phyloP scores from a whole-genome alignment of 2,888 invertebrate species.

The Ophioninae sp. region DNA sequence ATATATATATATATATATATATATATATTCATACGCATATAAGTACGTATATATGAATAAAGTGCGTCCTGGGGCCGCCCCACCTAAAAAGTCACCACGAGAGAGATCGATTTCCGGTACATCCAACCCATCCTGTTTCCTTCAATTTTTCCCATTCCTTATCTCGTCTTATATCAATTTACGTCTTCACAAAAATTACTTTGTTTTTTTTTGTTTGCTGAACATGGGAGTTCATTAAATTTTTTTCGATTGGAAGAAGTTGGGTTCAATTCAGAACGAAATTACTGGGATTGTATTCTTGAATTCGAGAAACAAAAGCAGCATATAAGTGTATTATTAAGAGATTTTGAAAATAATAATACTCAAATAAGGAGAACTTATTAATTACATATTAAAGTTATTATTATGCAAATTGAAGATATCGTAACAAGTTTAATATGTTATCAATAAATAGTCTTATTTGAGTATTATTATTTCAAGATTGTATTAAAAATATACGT shows the following conservation, averaged over 20 bases:
- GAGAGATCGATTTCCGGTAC: constrained; percentile 27
- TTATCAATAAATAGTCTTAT: too few relatives aligned
- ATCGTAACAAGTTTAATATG: too few relatives aligned
- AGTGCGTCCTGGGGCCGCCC: constrained; percentile 1
- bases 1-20: constrained; percentile 1
- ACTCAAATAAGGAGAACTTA: too few relatives aligned
- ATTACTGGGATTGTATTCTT: background rate
- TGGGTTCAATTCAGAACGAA: too few relatives aligned
- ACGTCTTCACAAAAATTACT: background rate
- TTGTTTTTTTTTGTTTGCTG: background rate
- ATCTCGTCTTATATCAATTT: background rate
- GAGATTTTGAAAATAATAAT: too few relatives aligned
- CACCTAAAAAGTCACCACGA: constrained; percentile 30
- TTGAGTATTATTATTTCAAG: too few relatives aligned
- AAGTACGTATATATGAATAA: constrained; percentile 5
- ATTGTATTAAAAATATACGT: too few relatives aligned
- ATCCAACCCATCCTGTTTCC: background rate
- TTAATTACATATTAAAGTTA: too few relatives aligned
- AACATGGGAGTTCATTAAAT: background rate
- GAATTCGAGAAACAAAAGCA: background rate
- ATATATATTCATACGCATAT: background rate
- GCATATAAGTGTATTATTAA: too few relatives aligned
- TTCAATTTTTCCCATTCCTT: background rate
- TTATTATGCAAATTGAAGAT: too few relatives aligned
- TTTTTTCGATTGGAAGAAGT: background rate